These are phyloP conservation scores for Poeciliopsis infans DNA, from an alignment of 2,797 vertebrate genomes.

Conservation along the genomic window DNA sequence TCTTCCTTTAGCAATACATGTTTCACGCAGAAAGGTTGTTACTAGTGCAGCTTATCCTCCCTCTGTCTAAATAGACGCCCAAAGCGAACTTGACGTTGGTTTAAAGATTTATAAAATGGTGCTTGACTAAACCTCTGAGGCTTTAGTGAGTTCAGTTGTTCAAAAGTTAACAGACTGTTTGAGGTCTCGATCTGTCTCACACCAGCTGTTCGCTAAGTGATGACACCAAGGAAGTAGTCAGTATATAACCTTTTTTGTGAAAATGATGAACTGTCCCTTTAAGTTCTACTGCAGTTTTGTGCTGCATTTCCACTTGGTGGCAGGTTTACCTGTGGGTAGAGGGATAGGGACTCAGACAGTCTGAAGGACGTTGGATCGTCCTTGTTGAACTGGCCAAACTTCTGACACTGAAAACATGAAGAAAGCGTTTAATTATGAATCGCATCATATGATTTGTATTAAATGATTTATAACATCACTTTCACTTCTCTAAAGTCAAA, in stretches of 20 bases:
- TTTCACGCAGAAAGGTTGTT: neutral
- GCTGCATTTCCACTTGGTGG: neutral
- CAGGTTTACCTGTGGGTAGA: slow-evolving; percentile 93
- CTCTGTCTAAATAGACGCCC: neutral
- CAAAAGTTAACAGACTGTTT: neutral
- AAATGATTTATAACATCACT: neutral
- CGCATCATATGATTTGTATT: neutral
- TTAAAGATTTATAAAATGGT: neutral
- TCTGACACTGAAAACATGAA: slow-evolving; percentile 89
- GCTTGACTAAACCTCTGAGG: neutral
- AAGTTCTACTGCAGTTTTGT: neutral
- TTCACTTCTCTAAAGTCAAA: neutral
- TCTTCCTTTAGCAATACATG: neutral
- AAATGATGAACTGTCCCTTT: neutral
- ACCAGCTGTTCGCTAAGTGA: neutral
- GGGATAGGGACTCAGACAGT: slow-evolving; percentile 94
- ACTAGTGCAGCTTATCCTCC: neutral
- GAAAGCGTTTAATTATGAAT: neutral
- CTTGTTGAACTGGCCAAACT: slow-evolving; percentile 98
- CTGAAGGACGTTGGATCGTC: slow-evolving; percentile 94
- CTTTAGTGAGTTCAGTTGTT: neutral
- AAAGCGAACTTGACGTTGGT: neutral
- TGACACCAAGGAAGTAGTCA: neutral
- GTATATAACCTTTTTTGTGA: neutral
- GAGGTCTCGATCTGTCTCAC: neutral